Evolutionary conservation across 2,797 vertebrate species (phyloP).

Genomic region (Muraenolepis orangiensis): DNA sequence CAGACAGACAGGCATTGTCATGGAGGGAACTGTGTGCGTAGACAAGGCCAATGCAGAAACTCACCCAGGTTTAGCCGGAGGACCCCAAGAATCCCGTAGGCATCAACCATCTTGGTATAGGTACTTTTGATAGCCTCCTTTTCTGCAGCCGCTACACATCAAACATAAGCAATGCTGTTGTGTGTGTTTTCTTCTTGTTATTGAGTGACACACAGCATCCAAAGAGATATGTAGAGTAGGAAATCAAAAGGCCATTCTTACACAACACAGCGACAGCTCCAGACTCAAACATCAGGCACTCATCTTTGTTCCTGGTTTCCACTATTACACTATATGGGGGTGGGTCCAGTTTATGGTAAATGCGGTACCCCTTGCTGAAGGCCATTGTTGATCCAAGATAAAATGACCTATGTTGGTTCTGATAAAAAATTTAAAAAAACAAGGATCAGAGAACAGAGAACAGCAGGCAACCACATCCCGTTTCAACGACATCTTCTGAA

Average conservation of each 20-base stretch:
- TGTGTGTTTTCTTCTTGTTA: neutral
- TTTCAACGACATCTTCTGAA: neutral
- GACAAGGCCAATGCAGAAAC: conserved; percentile 40
- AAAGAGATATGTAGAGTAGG: neutral
- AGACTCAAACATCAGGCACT: conserved; percentile 96
- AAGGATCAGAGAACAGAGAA: neutral
- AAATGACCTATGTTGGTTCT: conserved; percentile 56
- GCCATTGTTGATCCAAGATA: conserved; percentile 80
- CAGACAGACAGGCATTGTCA: conserved; percentile 3
- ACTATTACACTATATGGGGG: conserved; percentile 95
- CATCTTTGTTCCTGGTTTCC: conserved; percentile 89
- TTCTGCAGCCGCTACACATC: conserved; percentile 84
- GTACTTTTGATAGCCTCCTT: conserved; percentile 92
- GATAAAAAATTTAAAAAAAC: conserved; percentile 20
- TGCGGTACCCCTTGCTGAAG: conserved; percentile 97
- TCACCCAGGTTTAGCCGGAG: conserved; percentile 94
- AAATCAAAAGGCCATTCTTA: conserved; percentile 67
- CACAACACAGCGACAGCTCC: conserved; percentile 96
- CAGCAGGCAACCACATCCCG: neutral
- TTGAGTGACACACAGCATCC: neutral
- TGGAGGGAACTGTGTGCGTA: neutral
- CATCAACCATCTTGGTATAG: conserved; percentile 92
- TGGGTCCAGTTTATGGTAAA: conserved; percentile 96
- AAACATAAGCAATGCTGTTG: conserved; percentile 19
- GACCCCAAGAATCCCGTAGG: conserved; percentile 93